Evolutionary conservation across 2,888 invertebrate genomes (phyloP).

Genomic region (Callyntrura sp.): DNA sequence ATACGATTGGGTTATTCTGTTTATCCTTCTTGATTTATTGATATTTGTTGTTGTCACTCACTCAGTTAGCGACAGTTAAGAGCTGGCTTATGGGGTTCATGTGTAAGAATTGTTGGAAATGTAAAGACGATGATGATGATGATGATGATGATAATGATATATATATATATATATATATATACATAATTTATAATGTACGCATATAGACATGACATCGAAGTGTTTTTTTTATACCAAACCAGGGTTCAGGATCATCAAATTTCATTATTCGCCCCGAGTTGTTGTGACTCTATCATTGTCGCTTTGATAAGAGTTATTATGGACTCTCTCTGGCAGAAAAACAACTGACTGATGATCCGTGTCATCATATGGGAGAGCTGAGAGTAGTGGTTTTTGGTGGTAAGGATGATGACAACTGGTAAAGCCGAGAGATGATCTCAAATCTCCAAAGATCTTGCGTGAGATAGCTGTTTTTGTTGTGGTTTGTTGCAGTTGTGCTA

Average conservation of each 20-base stretch:
- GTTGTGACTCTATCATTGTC: conserved; percentile 1
- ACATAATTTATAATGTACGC: neutral
- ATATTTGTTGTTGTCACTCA: conserved; percentile 49
- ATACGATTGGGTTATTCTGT: conserved; percentile 38
- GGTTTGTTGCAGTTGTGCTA: too few relatives aligned
- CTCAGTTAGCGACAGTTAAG: neutral
- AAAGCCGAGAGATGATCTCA: too few relatives aligned
- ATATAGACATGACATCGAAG: neutral
- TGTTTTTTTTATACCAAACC: neutral
- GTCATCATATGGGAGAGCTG: neutral
- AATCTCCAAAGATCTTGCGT: too few relatives aligned
- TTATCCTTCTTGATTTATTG: conserved; percentile 62
- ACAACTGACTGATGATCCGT: neutral
- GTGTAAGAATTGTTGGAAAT: conserved; percentile 9
- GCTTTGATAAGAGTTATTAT: neutral
- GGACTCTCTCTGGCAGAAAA: neutral
- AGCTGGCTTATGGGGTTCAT: neutral
- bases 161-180: neutral
- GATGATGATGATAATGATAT: neutral
- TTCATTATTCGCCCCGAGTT: neutral
- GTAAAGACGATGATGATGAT: conserved; percentile 9
- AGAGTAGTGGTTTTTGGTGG: too few relatives aligned
- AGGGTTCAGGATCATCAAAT: conserved; percentile 16
- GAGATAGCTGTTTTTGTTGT: too few relatives aligned
- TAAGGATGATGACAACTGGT: too few relatives aligned